These are phyloP conservation scores for Phylloscopus whistleri DNA, from an alignment of 2,113 vertebrate genomes.

Conservation along the genomic window DNA sequence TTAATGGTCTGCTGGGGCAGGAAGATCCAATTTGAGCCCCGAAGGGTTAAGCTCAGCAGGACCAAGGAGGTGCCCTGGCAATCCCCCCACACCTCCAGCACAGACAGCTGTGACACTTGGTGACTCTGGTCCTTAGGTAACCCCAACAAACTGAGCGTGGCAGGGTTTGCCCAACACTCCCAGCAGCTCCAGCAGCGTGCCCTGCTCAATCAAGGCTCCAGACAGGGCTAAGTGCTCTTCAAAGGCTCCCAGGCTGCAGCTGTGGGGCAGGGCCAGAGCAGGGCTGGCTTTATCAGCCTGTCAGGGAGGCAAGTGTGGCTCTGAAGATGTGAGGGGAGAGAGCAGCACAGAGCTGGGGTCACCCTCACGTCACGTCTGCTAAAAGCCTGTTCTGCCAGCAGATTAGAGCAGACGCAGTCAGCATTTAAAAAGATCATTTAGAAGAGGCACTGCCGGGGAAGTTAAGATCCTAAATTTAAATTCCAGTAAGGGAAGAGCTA, in stretches of 20 bases:
- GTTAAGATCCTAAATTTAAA: background rate
- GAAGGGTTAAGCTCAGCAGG: background rate
- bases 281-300: background rate
- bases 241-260: background rate
- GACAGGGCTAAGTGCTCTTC: conserved; percentile 4
- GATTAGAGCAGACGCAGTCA: background rate
- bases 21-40: rapidly evolving
- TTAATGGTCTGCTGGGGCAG: background rate
- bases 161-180: background rate
- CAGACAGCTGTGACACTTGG: background rate
- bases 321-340: conserved; percentile 5
- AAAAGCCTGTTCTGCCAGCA: conserved; percentile 15
- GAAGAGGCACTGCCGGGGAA: background rate
- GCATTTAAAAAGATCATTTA: background rate
- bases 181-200: background rate
- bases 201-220: background rate
- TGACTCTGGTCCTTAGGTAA: background rate
- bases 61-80: background rate
- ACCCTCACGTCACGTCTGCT: background rate
- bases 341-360: background rate
- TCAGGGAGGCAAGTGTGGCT: background rate
- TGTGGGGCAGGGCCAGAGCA: background rate
- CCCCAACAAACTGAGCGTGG: background rate
- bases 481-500: background rate
- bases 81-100: background rate